Base-by-base conservation (phyloP, 92 coral and sea anemone species). In the Ricordea florida region DNA sequence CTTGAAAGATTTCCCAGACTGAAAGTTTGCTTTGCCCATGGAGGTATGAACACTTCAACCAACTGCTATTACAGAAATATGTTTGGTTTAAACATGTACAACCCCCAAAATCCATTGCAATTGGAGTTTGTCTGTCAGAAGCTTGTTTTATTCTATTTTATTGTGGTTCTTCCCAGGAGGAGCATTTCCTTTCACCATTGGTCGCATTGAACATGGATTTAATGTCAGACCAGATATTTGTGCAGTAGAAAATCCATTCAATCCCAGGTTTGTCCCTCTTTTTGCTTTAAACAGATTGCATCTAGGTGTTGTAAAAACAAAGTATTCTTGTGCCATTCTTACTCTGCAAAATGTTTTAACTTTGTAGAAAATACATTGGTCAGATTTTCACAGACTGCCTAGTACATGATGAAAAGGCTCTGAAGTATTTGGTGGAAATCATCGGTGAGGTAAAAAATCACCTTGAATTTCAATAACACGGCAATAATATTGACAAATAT, bases 21-120 rank as follows among this genome's bases (percentile, higher is more conserved):
- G 62, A 94, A 83, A 82, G 90, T 94, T 41, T 94, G 98, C 66
- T 94, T 94, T 79, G 98, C 98, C 18, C 98, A 94, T 45, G 98
- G 98, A 52, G 98, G 97, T 91, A 42, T 16, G 79, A 16, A n/a
- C n/a, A n/a, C n/a, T n/a, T n/a, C n/a, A n/a, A n/a, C n/a, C n/a
- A n/a, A n/a, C n/a, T n/a, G n/a, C n/a, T n/a, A n/a, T n/a, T 55
- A 17, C 8, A 38, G 44, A 38, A n/a, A 38, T 8, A n/a, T 38
- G 44, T 38, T 38, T 8, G 44, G 44, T 38, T 8, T 38, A 8
- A n/a, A 8, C n/a, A 38, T n/a, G n/a, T 8, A 38, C 44, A 38
- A 38, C 8, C 44, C 44, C n/a, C 44, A 38, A 8, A 8, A n/a
- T 38, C n/a, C 44, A 38, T n/a, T 8, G 8, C n/a, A 38, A 38